phyloP scores from a whole-genome alignment of 2,888 invertebrate genomes.

The Escarpia spicata region DNA sequence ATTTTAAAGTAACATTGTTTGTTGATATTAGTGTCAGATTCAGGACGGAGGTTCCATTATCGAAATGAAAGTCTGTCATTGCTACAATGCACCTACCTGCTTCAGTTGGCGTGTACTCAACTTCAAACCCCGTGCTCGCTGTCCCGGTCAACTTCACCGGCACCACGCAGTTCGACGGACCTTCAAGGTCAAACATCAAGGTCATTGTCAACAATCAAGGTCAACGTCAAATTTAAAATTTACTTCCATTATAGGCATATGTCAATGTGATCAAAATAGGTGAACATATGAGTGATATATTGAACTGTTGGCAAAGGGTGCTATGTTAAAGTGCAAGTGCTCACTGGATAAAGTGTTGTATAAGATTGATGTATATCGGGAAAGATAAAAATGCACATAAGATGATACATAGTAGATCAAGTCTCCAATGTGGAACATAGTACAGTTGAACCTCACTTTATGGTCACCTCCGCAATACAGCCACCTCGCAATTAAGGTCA shows the following conservation, averaged over 20 bases:
- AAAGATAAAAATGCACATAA: background rate
- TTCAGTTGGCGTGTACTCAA: conserved; percentile 41
- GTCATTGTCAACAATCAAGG: background rate
- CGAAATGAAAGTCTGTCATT: background rate
- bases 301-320: background rate
- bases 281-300: background rate
- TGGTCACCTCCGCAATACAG: too few species aligned
- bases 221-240: background rate
- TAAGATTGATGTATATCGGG: too few species aligned
- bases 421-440: too few species aligned
- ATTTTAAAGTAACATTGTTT: too few species aligned
- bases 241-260: background rate
- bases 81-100: conserved; percentile 34
- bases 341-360: background rate
- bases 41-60: background rate
- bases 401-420: too few species aligned
- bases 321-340: background rate
- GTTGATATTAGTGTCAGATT: too few species aligned
- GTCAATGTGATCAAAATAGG: background rate
- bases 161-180: conserved; percentile 27
- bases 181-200: conserved; percentile 12
- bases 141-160: conserved; percentile 32
- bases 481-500: too few species aligned
- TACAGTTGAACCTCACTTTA: too few species aligned
- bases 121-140: conserved; percentile 32